phyloP scores from a whole-genome alignment of 2,888 invertebrate genomes.

The Xestia sexstrigata region DNA sequence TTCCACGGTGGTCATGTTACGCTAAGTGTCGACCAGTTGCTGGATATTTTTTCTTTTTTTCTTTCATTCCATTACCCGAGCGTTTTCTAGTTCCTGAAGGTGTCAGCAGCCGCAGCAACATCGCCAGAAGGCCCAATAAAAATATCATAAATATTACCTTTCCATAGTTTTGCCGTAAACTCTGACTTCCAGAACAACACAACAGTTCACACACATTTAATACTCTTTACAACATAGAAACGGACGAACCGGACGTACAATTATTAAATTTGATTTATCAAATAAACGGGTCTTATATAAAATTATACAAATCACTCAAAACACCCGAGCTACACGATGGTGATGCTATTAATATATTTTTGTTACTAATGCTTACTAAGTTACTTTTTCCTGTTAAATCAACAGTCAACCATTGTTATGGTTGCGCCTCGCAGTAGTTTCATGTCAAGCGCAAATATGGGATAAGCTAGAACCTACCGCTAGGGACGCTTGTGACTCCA shows the following conservation, averaged over 20 bases:
- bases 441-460: too few relatives aligned
- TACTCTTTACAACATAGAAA: background rate
- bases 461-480: background rate
- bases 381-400: slow-evolving; percentile 15
- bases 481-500: too few relatives aligned
- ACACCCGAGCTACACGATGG: background rate
- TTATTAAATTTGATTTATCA: background rate
- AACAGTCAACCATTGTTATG: background rate
- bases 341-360: background rate
- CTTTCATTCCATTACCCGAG: too few relatives aligned
- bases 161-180: too few relatives aligned
- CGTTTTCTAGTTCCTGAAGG: background rate
- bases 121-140: background rate
- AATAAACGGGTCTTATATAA: background rate
- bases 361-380: background rate
- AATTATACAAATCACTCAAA: background rate
- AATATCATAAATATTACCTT: background rate
- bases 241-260: background rate
- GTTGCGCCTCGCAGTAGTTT: background rate
- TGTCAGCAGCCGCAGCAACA: background rate
- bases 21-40: background rate
- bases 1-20: too few relatives aligned
- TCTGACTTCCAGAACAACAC: background rate
- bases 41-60: too few relatives aligned
- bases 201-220: background rate